Conservation (phyloP, 2,797 vertebrate species). For the Pterois miles region DNA sequence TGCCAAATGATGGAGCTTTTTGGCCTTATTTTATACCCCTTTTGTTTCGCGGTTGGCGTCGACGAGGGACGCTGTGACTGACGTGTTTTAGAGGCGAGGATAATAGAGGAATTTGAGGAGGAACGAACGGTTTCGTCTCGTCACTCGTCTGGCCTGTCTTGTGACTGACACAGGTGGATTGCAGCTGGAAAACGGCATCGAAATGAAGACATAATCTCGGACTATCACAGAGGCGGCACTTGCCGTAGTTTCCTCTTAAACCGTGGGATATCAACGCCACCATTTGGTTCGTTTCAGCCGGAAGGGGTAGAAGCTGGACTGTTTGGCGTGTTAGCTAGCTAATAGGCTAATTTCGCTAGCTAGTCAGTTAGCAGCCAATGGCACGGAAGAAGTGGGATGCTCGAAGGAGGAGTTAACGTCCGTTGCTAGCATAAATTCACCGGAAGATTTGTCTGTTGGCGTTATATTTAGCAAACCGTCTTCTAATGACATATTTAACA, state of each 20-base stretch:
- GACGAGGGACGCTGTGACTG: not conserved
- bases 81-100: not conserved
- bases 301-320: not conserved
- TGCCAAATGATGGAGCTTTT: slow-evolving; percentile 24
- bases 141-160: slow-evolving; percentile 68
- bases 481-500: not conserved
- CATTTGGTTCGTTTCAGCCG: not conserved
- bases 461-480: not conserved
- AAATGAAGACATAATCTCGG: slow-evolving; percentile 37
- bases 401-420: slow-evolving; percentile 62
- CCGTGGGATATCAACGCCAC: rapidly evolving
- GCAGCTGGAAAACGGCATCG: slow-evolving; percentile 45
- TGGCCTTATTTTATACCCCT: not conserved
- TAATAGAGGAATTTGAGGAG: not conserved
- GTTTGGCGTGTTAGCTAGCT: slow-evolving; percentile 62
- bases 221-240: not conserved
- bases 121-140: slow-evolving; percentile 43
- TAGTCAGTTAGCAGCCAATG: slow-evolving; percentile 67
- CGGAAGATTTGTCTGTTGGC: not conserved
- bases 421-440: slow-evolving; percentile 27
- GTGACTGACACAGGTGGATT: slow-evolving; percentile 78
- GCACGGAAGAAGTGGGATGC: slow-evolving; percentile 62
- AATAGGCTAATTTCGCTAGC: slow-evolving; percentile 79
- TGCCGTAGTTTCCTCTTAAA: not conserved
- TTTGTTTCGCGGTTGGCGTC: not conserved